Conservation (phyloP, 2,113 vertebrate genomes). For the Paedocypris sp. region DNA sequence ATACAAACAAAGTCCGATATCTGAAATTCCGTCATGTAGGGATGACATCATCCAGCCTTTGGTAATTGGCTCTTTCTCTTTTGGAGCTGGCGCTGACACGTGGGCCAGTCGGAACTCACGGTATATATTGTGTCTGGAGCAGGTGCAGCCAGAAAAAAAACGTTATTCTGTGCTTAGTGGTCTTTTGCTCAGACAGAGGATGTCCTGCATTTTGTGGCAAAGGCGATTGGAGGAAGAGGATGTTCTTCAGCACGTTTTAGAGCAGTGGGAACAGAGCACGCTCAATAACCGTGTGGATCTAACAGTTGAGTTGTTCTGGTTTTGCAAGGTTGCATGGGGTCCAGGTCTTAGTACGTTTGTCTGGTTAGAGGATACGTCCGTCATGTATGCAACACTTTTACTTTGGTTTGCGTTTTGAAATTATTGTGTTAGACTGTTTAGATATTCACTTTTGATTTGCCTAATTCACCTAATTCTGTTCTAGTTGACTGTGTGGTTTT, state of each 20-base stretch:
- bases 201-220: constrained; percentile 51
- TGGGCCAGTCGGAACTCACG: constrained; percentile 7
- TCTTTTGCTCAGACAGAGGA: constrained; percentile 30
- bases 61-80: constrained; percentile 42
- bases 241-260: constrained; percentile 50
- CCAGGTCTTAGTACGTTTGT: not conserved
- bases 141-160: constrained; percentile 22
- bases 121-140: constrained; percentile 19
- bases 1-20: too few species aligned
- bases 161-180: not conserved
- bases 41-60: constrained; percentile 46
- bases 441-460: too few species aligned
- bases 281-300: constrained; percentile 52
- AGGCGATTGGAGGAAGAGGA: constrained; percentile 49
- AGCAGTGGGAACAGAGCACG: constrained; percentile 52
- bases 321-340: not conserved
- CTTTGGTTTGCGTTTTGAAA: too few species aligned
- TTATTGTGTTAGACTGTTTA: too few species aligned
- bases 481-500: too few species aligned
- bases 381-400: not conserved
- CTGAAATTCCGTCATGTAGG: constrained; percentile 25
- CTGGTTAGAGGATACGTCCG: not conserved
- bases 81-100: constrained; percentile 32
- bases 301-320: constrained; percentile 55
- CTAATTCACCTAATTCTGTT: too few species aligned